Evolutionary conservation across 2,113 vertebrate genomes (phyloP), one percentile per base, ranked within the genome.

Genomic region (Myiozetetes cayanensis): DNA sequence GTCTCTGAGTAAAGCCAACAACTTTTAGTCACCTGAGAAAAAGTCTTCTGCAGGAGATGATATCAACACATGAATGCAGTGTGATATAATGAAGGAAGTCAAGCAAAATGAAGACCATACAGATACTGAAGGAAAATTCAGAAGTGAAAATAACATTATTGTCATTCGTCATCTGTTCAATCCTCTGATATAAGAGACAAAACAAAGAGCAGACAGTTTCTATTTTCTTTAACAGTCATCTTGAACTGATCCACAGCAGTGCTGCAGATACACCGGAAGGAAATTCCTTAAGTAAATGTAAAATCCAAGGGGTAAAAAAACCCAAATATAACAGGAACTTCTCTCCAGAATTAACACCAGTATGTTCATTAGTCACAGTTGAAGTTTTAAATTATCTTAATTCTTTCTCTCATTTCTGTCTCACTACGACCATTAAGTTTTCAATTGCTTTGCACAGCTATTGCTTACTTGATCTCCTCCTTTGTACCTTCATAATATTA

Each of bases 221-320:
- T 43, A 14, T 35, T 81, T 49, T 63, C 30, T 85, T 44, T 56
- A 61, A 41, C 5, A 47, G 12, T 55, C 5, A 2, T n/a, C 10
- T 74, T 82, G 52, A 82, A 37, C 3, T 6, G 31, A 86, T 58
- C 14, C 28, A 47, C 7, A 50, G 24, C 9, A 10, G 0, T 7
- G 8, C 12, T 55, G 21, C 0, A 2, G 47, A 70, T 87, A 59
- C 3, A 82, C 33, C 2, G 30, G 3, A 37, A 43, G 9, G 8
- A 55, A 31, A 68, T 59, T 72, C 7, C 30, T 35, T 47, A 72
- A 50, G 3, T 24, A 81, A 86, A 56, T 47, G 18, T 17, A 77
- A 80, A 70, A 81, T 70, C 27, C 37, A 65, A 56, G 33, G 14
- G 12, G 6, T 0, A 71, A 20, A 2, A n/a, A 11, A 1, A 0